Conservation (phyloP, 1,140 invertebrate species). For the Drosophila arizonae region DNA sequence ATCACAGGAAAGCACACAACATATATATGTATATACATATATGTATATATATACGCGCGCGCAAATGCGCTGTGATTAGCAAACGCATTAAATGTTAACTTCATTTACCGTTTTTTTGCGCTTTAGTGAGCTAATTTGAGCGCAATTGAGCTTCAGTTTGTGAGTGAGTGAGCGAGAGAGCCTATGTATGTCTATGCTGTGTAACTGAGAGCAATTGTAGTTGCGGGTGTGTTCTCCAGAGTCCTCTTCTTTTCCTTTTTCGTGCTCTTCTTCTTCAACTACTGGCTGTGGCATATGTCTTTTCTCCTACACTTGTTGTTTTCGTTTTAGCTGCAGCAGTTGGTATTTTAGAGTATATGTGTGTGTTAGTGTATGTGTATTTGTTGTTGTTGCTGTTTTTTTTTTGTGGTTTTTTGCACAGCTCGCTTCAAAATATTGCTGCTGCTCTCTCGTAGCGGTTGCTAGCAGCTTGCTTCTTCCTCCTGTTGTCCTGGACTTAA, state of each 20-base stretch:
- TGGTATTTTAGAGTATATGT: slow-evolving; percentile 16
- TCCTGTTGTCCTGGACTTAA: slow-evolving; percentile 54
- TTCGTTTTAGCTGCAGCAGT: slow-evolving; percentile 11
- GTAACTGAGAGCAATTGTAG: slow-evolving; percentile 2
- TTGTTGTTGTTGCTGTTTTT: slow-evolving; percentile 8
- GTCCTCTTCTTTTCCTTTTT: slow-evolving; percentile 15
- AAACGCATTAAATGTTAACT: slow-evolving; percentile 22
- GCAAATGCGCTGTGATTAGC: background rate
- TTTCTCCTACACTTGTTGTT: slow-evolving; percentile 8
- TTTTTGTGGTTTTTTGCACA: background rate
- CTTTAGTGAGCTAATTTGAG: slow-evolving; percentile 2
- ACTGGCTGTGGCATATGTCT: slow-evolving; percentile 3
- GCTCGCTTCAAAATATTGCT: slow-evolving; percentile 26
- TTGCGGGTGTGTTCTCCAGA: slow-evolving; percentile 26
- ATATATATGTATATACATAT: slow-evolving; percentile 9
- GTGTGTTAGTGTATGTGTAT: slow-evolving; percentile 10
- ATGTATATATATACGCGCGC: background rate
- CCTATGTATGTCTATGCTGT: background rate
- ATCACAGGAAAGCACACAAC: background rate
- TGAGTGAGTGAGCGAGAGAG: slow-evolving; percentile 4
- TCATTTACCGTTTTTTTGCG: slow-evolving; percentile 37
- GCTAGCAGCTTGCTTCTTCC: slow-evolving; percentile 52
- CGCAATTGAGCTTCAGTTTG: slow-evolving; percentile 1
- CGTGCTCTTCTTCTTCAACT: slow-evolving; percentile 14
- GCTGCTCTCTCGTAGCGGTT: slow-evolving; percentile 31